These are phyloP conservation scores for Eptesicus fuscus DNA, from an alignment of 2,113 vertebrate species.

Conservation along the genomic window DNA sequence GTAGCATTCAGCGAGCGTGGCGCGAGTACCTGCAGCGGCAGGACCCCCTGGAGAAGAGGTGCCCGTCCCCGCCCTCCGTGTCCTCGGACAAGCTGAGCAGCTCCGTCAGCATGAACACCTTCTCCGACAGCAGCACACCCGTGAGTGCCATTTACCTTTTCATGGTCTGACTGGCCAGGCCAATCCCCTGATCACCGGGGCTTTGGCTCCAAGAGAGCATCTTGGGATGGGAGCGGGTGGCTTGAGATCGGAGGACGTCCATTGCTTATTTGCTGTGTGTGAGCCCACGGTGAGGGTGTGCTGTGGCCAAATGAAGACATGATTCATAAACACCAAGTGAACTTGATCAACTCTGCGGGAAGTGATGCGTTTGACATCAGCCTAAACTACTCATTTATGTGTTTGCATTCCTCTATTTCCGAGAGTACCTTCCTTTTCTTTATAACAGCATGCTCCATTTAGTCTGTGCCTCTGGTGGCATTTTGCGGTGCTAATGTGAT, in stretches of 20 bases:
- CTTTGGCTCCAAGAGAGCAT: background rate
- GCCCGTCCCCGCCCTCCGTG: slow-evolving; percentile 88
- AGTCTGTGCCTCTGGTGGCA: background rate
- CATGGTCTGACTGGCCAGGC: background rate
- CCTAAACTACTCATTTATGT: background rate
- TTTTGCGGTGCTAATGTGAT: background rate
- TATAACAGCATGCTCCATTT: background rate
- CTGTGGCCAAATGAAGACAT: background rate
- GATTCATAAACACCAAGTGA: background rate
- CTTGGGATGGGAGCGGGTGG: background rate
- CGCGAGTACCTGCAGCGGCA: slow-evolving; percentile 83
- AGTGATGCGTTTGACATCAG: background rate
- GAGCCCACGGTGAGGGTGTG: background rate
- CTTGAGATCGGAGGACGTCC: background rate
- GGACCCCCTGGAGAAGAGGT: slow-evolving; percentile 84
- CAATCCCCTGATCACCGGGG: accelerated
- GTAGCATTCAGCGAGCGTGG: slow-evolving; percentile 93
- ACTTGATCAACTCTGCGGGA: background rate
- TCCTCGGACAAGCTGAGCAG: slow-evolving; percentile 94
- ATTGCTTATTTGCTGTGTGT: background rate
- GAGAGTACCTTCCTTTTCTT: background rate
- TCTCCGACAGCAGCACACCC: slow-evolving; percentile 93
- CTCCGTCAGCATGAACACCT: slow-evolving; percentile 94
- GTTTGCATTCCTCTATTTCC: background rate
- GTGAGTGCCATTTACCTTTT: slow-evolving; percentile 82